phyloP scores from a whole-genome alignment of 1,140 invertebrate species.

The Eciton burchellii region DNA sequence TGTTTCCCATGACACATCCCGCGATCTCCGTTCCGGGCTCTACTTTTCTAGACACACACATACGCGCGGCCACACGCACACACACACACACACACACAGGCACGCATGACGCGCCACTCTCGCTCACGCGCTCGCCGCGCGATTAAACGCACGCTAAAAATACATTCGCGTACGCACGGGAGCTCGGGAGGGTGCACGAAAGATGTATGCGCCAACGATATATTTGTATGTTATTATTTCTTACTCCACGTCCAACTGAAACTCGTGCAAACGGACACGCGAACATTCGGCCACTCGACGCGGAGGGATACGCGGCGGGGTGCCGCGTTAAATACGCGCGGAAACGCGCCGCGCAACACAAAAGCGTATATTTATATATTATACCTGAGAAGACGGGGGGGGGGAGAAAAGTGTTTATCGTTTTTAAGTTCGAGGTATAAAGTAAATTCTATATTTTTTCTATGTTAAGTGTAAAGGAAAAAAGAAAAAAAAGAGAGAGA shows the following conservation, averaged over 20 bases:
- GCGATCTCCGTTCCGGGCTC: slow-evolving; percentile 70
- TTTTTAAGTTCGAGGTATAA: slow-evolving; percentile 83
- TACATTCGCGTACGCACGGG: slow-evolving; percentile 54
- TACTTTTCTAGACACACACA: slow-evolving; percentile 63
- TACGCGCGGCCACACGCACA: slow-evolving; percentile 1
- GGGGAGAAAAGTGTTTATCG: slow-evolving; percentile 79
- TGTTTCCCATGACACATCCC: slow-evolving; percentile 58
- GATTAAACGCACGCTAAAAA: slow-evolving; percentile 48
- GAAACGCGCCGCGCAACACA: slow-evolving; percentile 19
- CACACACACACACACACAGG: not conserved
- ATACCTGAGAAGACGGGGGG: slow-evolving; percentile 67
- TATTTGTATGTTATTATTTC: slow-evolving; percentile 56
- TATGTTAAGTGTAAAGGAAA: slow-evolving; percentile 84
- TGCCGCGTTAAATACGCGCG: slow-evolving; percentile 14
- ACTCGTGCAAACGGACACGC: not conserved
- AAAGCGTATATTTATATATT: slow-evolving; percentile 69
- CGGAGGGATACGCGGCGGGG: slow-evolving; percentile 23
- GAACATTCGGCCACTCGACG: slow-evolving; percentile 20
- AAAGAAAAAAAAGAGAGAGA: slow-evolving; percentile 74
- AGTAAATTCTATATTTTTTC: slow-evolving; percentile 85
- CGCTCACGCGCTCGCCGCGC: slow-evolving; percentile 35
- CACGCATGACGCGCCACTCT: slow-evolving; percentile 52
- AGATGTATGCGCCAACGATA: slow-evolving; percentile 40
- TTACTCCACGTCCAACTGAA: slow-evolving; percentile 34
- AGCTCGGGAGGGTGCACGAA: slow-evolving; percentile 21